Evolutionary conservation across 2,113 vertebrate species (phyloP).

Genomic region (Dicentrarchus labrax): DNA sequence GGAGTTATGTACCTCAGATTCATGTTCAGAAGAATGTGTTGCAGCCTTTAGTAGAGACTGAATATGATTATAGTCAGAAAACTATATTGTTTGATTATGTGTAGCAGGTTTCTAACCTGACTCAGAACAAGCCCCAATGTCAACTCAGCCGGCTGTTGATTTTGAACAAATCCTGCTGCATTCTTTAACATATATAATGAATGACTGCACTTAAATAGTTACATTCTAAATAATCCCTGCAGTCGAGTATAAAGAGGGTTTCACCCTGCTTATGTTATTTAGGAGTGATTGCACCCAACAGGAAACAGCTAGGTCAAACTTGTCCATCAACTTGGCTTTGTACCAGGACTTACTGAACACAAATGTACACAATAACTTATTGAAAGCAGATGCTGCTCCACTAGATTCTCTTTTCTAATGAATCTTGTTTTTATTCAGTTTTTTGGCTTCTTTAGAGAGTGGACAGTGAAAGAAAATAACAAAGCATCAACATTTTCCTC

Average conservation of each 20-base stretch:
- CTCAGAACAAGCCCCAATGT: neutral
- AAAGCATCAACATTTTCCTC: neutral
- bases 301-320: constrained; percentile 2
- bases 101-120: neutral
- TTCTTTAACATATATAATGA: constrained; percentile 7
- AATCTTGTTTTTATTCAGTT: no score
- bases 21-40: neutral
- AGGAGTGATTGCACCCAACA: constrained; percentile 28
- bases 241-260: neutral
- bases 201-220: neutral
- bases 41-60: neutral
- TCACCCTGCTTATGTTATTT: constrained; percentile 8
- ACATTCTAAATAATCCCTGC: neutral
- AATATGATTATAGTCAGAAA: neutral
- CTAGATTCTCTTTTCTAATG: no score
- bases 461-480: neutral
- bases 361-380: neutral
- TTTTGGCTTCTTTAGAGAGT: neutral
- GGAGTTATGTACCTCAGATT: neutral
- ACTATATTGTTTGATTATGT: neutral
- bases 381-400: constrained; percentile 13
- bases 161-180: constrained; percentile 2
- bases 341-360: neutral
- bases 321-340: neutral
- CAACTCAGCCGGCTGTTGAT: neutral